Evolutionary conservation across 2,888 invertebrate genomes (phyloP), one percentile per base, ranked within the genome.

Genomic region (Plagodis dolabraria): DNA sequence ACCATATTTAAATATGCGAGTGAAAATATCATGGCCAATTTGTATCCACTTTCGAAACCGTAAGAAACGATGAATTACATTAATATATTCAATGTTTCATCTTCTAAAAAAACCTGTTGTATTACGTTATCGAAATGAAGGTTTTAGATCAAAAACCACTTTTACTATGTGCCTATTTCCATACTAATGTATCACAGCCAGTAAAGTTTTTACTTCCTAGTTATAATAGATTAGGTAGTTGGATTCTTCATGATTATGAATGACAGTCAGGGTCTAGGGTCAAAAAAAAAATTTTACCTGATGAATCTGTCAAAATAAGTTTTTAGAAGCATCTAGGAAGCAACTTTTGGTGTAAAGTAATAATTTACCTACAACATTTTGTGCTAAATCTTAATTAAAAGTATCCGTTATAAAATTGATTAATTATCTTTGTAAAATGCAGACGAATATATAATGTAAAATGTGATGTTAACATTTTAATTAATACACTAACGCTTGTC

Each of bases 11-110:
- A 56, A 57, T 56, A 62, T 63, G 38, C 49, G 67, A 52, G 56
- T 66, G 61, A 69, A 49, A 75, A 72, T 72, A 76, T 72, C 67
- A 69, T 60, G 63, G 65, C 64, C 60, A 22, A 70, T 64, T 71
- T 67, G 52, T 61, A 72, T 65, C 60, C 52, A 69, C 76, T 80
- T 80, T 81, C 76, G 71, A 79, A 79, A 74, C 57, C 64, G 63
- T 69, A 67, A 59, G 55, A 62, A 70, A 53, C 57, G 67, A 68
- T 68, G 75, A 76, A 73, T 72, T 74, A 75, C 43, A 38, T 6
- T 42, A 47, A 57, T 47, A 11, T 75, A 80, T 78, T 75, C 79
- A 80, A 72, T 58, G 60, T 55, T 22, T 22, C 22, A 71, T 75
- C 69, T 74, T 67, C 52, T 61, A 70, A 66, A 6, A n/a, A 63